Evolutionary conservation across 2,888 invertebrate genomes (phyloP), one percentile per base, ranked within the genome.

Genomic region (Sthenelais limicola): DNA sequence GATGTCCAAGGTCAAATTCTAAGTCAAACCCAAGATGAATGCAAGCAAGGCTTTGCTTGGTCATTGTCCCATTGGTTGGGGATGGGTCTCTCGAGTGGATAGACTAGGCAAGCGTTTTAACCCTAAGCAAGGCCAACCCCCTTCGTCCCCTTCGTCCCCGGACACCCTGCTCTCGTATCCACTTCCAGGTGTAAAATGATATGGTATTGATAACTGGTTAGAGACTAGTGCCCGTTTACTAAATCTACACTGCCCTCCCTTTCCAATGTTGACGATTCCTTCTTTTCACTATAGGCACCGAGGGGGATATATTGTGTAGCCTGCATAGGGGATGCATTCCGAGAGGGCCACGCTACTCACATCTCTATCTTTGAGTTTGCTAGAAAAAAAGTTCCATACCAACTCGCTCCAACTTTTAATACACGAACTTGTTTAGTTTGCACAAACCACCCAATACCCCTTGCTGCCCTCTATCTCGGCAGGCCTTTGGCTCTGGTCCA

Each of bases 161-260:
- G n/a, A n/a, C n/a, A n/a, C n/a, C 32, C 18, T 12, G 30, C 12
- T 35, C 56, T 18, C 33, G 56, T 56, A 35, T 56, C 56, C 21
- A 33, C 56, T 28, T 56, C 32, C 30, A 4, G 3, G 28, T 15
- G 56, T 33, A 56, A 56, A 35, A 32, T 35, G 56, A 56, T 56
- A 56, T 32, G 30, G 32, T 35, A 28, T 32, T 32, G 56, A 35
- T 35, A 21, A 32, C 32, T 56, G 56, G 56, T 56, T 56, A 56
- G 56, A 15, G 56, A 56, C n/a, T 35, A 35, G 56, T 56, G 56
- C 56, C n/a, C 33, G 9, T 35, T 56, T 56, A 56, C 56, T 56
- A 56, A 30, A 21, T 21, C 56, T 21, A 56, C 56, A 56, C n/a
- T n/a, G n/a, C n/a, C n/a, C n/a, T n/a, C n/a, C n/a, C n/a, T n/a